Base-by-base conservation (phyloP, 2,113 vertebrate genomes). In the Climacteris rufus region DNA sequence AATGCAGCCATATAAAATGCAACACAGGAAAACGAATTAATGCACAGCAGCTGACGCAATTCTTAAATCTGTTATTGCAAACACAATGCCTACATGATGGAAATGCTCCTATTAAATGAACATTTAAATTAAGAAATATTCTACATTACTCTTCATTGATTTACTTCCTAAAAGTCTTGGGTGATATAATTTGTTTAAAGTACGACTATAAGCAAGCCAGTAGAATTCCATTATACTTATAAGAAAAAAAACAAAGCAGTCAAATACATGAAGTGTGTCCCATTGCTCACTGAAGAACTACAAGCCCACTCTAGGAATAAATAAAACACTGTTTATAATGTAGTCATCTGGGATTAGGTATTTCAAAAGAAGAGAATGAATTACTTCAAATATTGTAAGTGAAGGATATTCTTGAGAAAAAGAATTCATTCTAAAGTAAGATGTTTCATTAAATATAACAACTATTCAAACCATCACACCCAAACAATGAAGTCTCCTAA, bases 401-500 rank as follows among this genome's bases (percentile, higher is more conserved):
- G 45, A 57, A 85, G 31, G 9, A 31, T 54, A 31, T 59, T 74
- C 33, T 74, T 69, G 14, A 91, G 78, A 80, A 90, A 68, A 84
- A 82, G 19, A 81, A 83, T 80, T 21, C 2, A 72, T 49, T 91
- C 70, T 76, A 64, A 85, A 87, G 85, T 50, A 76, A 76, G 59
- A 85, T 17, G 15, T 80, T 91, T 90, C 66, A 65, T 69, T 85
- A 93, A 87, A 72, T 79, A n/a, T 77, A 69, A 90, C 59, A 74
- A 80, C 52, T 77, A 69, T 83, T 93, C 89, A 91, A 89, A 91
- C 63, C 44, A 93, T 77, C 70, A 76, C 85, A 91, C 81, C 87
- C 94, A 89, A 94, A 94, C 83, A 96, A 94, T 50, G 60, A 94
- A 85, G 63, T 87, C 88, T 89, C 81, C 0, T 9, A 88, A 83